These are phyloP conservation scores for Hyles lineata DNA, from an alignment of 2,888 invertebrate genomes.

Conservation along the genomic window DNA sequence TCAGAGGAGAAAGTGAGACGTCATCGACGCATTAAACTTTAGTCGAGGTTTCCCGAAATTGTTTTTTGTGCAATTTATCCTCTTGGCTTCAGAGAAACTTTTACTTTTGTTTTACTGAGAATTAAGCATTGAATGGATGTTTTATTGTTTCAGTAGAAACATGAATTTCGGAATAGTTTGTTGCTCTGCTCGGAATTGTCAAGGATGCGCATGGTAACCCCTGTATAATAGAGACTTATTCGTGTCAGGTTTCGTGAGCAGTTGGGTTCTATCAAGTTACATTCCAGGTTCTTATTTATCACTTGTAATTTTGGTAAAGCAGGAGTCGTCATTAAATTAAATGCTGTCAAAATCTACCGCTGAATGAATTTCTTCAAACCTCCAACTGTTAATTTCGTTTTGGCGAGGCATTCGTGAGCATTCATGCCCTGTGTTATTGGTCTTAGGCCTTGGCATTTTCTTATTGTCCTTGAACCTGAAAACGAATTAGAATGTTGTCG, in stretches of 20 bases:
- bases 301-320: too few species aligned
- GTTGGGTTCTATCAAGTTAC: background rate
- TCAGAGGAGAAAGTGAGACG: slow-evolving; percentile 29
- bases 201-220: slow-evolving; percentile 1
- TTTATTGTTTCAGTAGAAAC: too few species aligned
- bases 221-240: background rate
- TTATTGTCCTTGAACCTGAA: background rate
- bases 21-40: background rate
- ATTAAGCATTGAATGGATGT: background rate
- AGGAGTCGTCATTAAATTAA: too few species aligned
- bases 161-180: too few species aligned
- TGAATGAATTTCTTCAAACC: too few species aligned
- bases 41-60: slow-evolving; percentile 3
- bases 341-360: too few species aligned
- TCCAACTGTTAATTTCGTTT: too few species aligned
- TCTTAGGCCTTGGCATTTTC: background rate
- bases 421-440: too few species aligned
- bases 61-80: background rate
- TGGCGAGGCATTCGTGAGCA: too few species aligned
- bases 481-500: background rate
- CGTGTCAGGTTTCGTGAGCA: background rate
- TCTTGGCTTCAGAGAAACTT: background rate
- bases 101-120: background rate
- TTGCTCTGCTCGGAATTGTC: background rate
- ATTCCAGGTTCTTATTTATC: background rate